phyloP scores from a whole-genome alignment of 2,113 vertebrate genomes.

The Eretmodus cyanostictus region DNA sequence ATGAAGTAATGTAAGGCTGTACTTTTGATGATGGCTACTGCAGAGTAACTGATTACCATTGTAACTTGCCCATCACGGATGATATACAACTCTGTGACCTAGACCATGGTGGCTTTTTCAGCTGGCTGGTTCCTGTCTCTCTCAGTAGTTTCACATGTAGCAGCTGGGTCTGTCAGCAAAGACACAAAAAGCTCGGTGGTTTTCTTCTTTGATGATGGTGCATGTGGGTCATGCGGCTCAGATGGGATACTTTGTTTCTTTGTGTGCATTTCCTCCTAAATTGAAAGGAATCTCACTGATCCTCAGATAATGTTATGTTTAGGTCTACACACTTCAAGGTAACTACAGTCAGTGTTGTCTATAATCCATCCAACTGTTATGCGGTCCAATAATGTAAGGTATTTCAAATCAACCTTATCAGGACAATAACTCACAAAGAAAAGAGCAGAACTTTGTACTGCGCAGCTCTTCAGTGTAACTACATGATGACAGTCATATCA shows the following conservation, averaged over 20 bases:
- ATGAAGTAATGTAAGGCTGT: not conserved
- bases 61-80: not conserved
- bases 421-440: not conserved
- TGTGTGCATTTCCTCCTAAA: not conserved
- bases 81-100: not conserved
- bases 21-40: not conserved
- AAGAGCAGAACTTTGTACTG: not conserved
- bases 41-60: not conserved
- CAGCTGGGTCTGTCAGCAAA: not conserved
- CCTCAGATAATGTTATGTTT: not conserved
- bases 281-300: constrained; percentile 1
- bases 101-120: not conserved
- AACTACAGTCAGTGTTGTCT: not conserved
- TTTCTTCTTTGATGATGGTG: not conserved
- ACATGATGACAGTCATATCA: constrained; percentile 5
- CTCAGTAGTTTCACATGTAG: not conserved
- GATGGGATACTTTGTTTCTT: not conserved
- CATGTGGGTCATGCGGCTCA: not conserved
- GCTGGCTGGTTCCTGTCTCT: not conserved
- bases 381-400: not conserved
- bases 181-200: not conserved
- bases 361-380: not conserved
- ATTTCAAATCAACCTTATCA: not conserved
- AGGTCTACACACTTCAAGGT: not conserved
- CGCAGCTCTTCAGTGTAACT: not conserved